Evolutionary conservation across 2,888 invertebrate genomes (phyloP).

Genomic region (Ptychoptera contaminata): DNA sequence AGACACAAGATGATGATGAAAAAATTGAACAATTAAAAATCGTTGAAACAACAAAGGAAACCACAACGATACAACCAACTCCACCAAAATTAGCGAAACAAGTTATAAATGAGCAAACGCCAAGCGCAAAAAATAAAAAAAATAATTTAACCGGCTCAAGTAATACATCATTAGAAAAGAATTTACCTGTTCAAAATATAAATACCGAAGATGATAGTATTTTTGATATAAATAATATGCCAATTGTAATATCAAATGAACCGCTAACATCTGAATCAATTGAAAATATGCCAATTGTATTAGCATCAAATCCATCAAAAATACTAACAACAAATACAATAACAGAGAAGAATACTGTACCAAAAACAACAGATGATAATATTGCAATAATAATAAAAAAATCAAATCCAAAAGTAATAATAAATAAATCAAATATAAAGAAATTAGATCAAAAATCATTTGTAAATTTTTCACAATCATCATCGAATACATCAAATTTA

Average conservation of each 20-base stretch:
- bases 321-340: slow-evolving; percentile 36
- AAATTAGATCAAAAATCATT: too few species aligned
- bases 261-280: slow-evolving; percentile 43
- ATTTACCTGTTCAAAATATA: background rate
- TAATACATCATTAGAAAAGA: too few species aligned
- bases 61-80: background rate
- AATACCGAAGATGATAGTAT: slow-evolving; percentile 30
- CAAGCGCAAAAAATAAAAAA: slow-evolving; percentile 1
- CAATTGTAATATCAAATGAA: slow-evolving; percentile 56
- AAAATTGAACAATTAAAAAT: too few species aligned
- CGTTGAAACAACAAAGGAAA: too few species aligned
- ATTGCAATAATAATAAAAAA: background rate
- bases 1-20: slow-evolving; percentile 18
- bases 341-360: slow-evolving; percentile 34
- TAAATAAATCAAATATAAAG: background rate
- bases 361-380: background rate
- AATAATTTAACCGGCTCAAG: background rate
- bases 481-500: too few species aligned
- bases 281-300: slow-evolving; percentile 49
- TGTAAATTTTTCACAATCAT: too few species aligned
- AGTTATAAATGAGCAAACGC: background rate
- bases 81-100: background rate
- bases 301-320: slow-evolving; percentile 17
- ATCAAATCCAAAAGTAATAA: background rate
- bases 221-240: slow-evolving; percentile 63